Evolutionary conservation across 2,113 vertebrate species (phyloP).

Genomic region (Pangasianodon hypophthalmus): DNA sequence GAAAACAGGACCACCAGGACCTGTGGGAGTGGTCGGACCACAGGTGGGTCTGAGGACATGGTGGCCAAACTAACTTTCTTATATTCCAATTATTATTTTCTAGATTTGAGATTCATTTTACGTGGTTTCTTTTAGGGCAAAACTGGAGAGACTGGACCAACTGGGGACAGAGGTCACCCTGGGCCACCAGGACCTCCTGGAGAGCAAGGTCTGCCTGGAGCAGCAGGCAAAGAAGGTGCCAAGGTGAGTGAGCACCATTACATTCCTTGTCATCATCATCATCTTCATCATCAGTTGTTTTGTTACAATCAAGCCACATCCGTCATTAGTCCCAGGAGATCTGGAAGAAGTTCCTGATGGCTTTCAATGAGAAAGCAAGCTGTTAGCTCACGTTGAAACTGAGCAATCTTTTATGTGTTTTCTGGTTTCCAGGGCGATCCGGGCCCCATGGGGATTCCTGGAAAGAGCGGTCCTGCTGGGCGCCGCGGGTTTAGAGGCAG

Average conservation of each 20-base stretch:
- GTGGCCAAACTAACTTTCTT: too few relatives aligned
- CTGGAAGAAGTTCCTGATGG: conserved; percentile 61
- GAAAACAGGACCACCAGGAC: conserved; percentile 83
- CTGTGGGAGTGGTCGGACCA: conserved; percentile 86
- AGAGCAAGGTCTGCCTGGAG: conserved; percentile 87
- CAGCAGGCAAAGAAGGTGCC: conserved; percentile 84
- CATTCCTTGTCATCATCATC: conserved; percentile 40
- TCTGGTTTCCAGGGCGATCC: conserved; percentile 81
- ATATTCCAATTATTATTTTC: neutral
- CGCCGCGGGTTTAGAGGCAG: conserved; percentile 82
- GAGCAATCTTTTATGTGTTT: conserved; percentile 48
- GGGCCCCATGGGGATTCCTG: conserved; percentile 77
- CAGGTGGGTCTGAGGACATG: conserved; percentile 74
- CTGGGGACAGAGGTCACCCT: conserved; percentile 88
- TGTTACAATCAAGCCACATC: conserved; percentile 31
- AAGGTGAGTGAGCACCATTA: conserved; percentile 77
- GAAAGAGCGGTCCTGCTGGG: conserved; percentile 85
- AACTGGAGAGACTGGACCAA: conserved; percentile 82
- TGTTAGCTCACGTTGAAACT: conserved; percentile 51
- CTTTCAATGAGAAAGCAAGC: conserved; percentile 50
- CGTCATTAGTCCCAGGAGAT: conserved; percentile 54
- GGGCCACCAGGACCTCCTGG: conserved; percentile 89
- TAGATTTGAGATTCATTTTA: neutral
- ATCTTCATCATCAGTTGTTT: neutral
- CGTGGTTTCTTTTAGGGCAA: conserved; percentile 77